Conservation (phyloP, 1,140 invertebrate species). For the Mesaphorura yosii region DNA sequence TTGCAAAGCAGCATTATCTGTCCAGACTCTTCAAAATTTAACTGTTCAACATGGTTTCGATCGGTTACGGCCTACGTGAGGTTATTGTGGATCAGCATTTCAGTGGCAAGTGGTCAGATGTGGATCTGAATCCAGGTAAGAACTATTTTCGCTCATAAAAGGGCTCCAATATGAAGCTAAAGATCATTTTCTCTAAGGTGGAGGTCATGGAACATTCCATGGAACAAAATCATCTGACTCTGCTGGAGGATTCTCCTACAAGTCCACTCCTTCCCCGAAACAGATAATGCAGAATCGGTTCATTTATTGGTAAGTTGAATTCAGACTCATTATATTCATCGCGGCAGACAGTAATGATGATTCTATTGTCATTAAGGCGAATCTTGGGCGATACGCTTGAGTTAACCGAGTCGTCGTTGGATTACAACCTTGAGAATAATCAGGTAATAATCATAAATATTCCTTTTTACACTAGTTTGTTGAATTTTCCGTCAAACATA, state of each 20-base stretch:
- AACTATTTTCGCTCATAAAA: neutral
- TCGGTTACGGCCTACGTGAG: conserved; percentile 23
- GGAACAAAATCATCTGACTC: conserved; percentile 30
- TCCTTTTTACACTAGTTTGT: neutral
- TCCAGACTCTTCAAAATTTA: no score
- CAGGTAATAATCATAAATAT: conserved; percentile 14
- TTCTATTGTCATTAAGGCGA: conserved; percentile 14
- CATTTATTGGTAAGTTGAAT: conserved; percentile 24
- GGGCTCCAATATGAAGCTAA: neutral
- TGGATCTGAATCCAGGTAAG: conserved; percentile 27
- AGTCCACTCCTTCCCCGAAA: conserved; percentile 8
- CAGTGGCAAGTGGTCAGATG: conserved; percentile 28
- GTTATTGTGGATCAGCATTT: conserved; percentile 25
- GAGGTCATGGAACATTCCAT: conserved; percentile 30
- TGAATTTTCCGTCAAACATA: neutral
- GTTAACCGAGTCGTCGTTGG: conserved; percentile 24
- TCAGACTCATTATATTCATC: no score
- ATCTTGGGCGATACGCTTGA: conserved; percentile 28
- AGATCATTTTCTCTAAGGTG: conserved; percentile 15
- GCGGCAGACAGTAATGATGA: neutral
- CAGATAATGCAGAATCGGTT: conserved; percentile 22
- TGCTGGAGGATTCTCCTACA: conserved; percentile 30
- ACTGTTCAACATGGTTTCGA: conserved; percentile 17
- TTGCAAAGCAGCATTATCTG: no score
- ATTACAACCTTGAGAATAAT: conserved; percentile 28